A percentile compares a stretch with the other conserved stretches of the same genome.
phyloP scores from a whole-genome alignment of 2,797 vertebrate genomes.

The Propithecus deckenii region DNA sequence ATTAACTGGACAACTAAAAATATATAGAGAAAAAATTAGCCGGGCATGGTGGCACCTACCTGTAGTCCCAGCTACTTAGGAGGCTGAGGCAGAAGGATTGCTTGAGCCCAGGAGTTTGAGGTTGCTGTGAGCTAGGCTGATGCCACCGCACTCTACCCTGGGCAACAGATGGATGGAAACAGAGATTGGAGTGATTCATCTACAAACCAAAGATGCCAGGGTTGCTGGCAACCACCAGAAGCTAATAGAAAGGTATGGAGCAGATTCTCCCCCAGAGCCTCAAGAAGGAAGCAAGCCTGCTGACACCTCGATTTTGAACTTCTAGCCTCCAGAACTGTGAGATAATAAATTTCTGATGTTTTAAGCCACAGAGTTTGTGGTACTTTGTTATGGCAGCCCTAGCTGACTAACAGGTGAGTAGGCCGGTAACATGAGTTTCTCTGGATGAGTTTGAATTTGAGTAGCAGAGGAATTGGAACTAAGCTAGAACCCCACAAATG shows the following conservation, averaged over 20 bases:
- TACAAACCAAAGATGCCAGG: neutral
- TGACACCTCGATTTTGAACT: neutral
- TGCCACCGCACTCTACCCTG: too few relatives aligned
- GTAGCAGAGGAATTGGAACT: neutral
- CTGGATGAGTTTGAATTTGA: neutral
- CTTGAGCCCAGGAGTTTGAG: too few relatives aligned
- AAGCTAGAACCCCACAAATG: neutral
- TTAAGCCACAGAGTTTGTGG: neutral
- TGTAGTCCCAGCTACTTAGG: too few relatives aligned
- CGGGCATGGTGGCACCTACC: too few relatives aligned
- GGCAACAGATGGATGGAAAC: neutral
- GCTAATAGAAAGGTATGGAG: neutral
- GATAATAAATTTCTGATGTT: neutral
- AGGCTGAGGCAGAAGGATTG: too few relatives aligned
- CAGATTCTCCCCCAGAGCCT: neutral
- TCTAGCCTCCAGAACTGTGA: neutral
- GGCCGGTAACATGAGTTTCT: neutral
- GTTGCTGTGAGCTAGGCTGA: too few relatives aligned
- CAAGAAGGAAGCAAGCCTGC: neutral
- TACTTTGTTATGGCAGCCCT: neutral
- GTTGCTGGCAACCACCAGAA: neutral
- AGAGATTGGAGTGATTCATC: neutral
- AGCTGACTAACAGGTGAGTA: neutral
- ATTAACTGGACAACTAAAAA: too few relatives aligned
- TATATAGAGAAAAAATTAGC: too few relatives aligned